Percentiles rank a stretch among this genome's conserved stretches.
Evolutionary conservation across 2,113 vertebrate genomes (phyloP).

Genomic region (Nothobranchius kuhntae): DNA sequence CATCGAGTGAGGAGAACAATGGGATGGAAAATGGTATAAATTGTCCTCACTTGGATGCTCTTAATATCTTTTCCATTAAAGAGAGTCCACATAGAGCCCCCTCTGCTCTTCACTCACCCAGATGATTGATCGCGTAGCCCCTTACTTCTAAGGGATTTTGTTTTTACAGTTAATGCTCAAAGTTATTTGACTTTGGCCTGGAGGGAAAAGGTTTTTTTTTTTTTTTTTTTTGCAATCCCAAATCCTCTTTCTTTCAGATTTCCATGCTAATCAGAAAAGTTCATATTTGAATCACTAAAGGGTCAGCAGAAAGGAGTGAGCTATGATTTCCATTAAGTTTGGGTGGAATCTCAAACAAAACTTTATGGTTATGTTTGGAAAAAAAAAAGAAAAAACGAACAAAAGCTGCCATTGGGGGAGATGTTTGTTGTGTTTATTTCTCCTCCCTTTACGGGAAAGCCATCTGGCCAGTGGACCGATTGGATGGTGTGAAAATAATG

Average conservation of each 20-base stretch:
- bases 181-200: slow-evolving; percentile 57
- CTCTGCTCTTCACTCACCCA: slow-evolving; percentile 55
- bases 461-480: slow-evolving; percentile 80
- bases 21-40: slow-evolving; percentile 69
- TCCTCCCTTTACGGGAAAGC: slow-evolving; percentile 75
- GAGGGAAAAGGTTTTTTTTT: slow-evolving; percentile 2
- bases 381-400: background rate
- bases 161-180: slow-evolving; percentile 58
- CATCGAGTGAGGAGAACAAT: slow-evolving; percentile 69
- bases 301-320: slow-evolving; percentile 33
- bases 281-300: slow-evolving; percentile 48
- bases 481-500: slow-evolving; percentile 76
- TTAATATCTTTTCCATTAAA: slow-evolving; percentile 73
- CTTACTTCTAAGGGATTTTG: slow-evolving; percentile 44
- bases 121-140: slow-evolving; percentile 59
- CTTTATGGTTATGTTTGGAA: background rate
- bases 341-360: slow-evolving; percentile 4
- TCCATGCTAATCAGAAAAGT: slow-evolving; percentile 58
- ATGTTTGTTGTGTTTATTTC: slow-evolving; percentile 62
- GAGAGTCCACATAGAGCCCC: slow-evolving; percentile 41
- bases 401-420: slow-evolving; percentile 16
- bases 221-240: slow-evolving; percentile 28
- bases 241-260: slow-evolving; percentile 56
- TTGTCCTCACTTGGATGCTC: slow-evolving; percentile 71
- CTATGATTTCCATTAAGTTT: slow-evolving; percentile 16